Evolutionary conservation across 2,888 invertebrate genomes (phyloP), one percentile per base, ranked within the genome.

Genomic region (Melipona bicolor): DNA sequence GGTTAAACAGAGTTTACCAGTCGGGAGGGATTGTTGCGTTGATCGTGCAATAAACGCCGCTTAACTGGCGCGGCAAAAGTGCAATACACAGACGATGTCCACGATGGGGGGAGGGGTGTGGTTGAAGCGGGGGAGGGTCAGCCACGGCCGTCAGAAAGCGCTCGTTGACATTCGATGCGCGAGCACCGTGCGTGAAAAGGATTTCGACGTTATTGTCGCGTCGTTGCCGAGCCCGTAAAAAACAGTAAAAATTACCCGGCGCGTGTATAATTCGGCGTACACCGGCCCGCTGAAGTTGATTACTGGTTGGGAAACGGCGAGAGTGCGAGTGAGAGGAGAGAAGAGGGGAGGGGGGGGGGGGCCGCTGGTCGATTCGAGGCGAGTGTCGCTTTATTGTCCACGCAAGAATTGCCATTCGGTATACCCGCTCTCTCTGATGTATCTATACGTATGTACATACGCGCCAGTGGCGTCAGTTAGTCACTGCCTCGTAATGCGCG

Each of bases 241-340:
- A 79, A 82, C 78, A 82, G 77, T 81, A 82, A 84, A 83, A 88
- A 88, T 86, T 80, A 86, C 65, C 59, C 81, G 69, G 77, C 69
- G 78, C 88, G 85, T 83, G 88, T 84, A 81, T 84, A 88, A 88
- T 88, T 88, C 81, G 82, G 79, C 86, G 81, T 83, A 84, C 79
- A 79, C 67, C 62, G 36, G 77, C 32, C 43, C 19, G 61, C 68
- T 52, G 79, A 86, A 88, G 77, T 79, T 84, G 88, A 88, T 88
- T 88, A 88, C 80, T 77, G 76, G 71, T 70, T 50, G 69, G 74
- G 62, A 77, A 73, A 54, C 21, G 54, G 79, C 24, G 49, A 21
- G 49, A 24, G 43, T 21, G 61, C 19, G 21, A 50, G 11, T 6
- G 21, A 21, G 21, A 6, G 19, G 52, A 19, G 52, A 52, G 50